Evolutionary conservation across 1,140 invertebrate species (phyloP).

Genomic region (Platorchestia sp.): DNA sequence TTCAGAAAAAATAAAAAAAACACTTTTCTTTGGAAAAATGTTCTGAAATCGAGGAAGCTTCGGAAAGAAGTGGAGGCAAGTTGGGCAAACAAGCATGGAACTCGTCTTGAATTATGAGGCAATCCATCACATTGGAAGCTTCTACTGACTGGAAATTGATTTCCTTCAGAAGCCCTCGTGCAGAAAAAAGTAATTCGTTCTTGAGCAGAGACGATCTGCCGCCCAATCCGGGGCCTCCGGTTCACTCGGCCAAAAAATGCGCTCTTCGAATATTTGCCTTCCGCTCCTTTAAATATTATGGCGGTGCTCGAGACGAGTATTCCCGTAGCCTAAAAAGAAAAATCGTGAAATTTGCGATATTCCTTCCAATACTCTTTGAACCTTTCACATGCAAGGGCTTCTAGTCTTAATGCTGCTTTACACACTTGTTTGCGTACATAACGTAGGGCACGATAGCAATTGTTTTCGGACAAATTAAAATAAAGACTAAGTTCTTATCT

Average conservation of each 20-base stretch:
- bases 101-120: conserved; percentile 50
- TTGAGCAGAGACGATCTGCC: not conserved
- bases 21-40: not conserved
- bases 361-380: not conserved
- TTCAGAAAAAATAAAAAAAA: not conserved
- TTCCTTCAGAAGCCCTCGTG: conserved; percentile 46
- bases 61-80: not conserved
- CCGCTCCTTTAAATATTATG: not conserved
- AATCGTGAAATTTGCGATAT: not conserved
- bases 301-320: not conserved
- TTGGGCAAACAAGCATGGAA: conserved; percentile 51
- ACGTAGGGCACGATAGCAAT: no score
- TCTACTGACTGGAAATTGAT: conserved; percentile 51
- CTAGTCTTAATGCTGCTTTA: not conserved
- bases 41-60: not conserved
- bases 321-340: not conserved
- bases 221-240: not conserved
- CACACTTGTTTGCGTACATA: no score
- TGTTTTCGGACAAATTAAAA: no score
- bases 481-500: no score
- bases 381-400: not conserved
- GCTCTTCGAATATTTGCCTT: not conserved
- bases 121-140: conserved; percentile 49
- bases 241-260: conserved; percentile 22
- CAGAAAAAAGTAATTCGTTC: conserved; percentile 48